Evolutionary conservation across 2,797 vertebrate genomes (phyloP).

Genomic region (Balearica regulorum): DNA sequence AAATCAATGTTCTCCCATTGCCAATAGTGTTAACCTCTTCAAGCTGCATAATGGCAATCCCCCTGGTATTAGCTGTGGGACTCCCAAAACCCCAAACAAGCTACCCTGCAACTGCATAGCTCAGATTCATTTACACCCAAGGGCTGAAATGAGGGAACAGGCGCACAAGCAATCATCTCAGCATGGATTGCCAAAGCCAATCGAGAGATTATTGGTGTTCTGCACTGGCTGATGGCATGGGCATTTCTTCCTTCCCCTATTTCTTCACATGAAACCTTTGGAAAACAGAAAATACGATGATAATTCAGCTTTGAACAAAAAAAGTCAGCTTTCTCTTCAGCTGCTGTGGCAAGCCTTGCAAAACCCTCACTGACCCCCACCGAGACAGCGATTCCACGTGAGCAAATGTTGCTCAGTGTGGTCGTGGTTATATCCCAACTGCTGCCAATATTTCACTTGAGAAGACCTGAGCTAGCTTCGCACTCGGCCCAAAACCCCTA

Average conservation of each 20-base stretch:
- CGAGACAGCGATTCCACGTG: fast-evolving
- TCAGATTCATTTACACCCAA: not conserved
- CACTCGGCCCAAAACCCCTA: not conserved
- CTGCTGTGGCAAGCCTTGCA: not conserved
- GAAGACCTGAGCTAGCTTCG: not conserved
- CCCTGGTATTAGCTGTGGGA: not conserved
- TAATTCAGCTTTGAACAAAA: not conserved
- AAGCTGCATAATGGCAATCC: not conserved
- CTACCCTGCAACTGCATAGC: not conserved
- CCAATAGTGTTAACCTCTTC: not conserved
- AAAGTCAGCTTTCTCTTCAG: not conserved
- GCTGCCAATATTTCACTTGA: fast-evolving
- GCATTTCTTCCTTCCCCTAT: not conserved
- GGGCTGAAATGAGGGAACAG: not conserved
- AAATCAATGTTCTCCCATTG: not conserved
- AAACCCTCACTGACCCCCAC: not conserved
- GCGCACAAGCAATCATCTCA: not conserved
- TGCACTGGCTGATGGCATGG: not conserved
- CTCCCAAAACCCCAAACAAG: not conserved
- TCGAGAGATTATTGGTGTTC: not conserved
- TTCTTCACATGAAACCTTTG: not conserved
- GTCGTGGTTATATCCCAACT: fast-evolving
- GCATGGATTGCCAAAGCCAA: not conserved
- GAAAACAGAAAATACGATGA: not conserved
- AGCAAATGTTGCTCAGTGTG: not conserved